Base-by-base conservation (phyloP, 1,140 invertebrate species). In the Medauroidea extradentata region DNA sequence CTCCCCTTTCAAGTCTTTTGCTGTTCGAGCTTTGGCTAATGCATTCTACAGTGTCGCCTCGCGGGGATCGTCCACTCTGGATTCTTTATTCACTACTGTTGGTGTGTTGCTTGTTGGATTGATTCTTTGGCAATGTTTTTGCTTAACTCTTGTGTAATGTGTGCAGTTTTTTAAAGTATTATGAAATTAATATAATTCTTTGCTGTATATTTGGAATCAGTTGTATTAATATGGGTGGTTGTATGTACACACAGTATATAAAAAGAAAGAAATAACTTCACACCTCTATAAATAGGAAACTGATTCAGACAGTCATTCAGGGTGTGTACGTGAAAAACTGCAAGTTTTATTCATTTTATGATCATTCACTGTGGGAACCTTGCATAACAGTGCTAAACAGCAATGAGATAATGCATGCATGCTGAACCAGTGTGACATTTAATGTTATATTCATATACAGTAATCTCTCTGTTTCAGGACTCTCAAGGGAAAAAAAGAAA, bases 11-110 rank as follows among this genome's bases (percentile, higher is more conserved):
- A 70, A 73, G 59, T 25, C 24, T 5, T 24, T 67, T 27, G 73
- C 72, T 2, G 60, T 69, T 19, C 63, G 68, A 19, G 71, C 76
- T 5, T 63, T 80, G 9, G 70, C 72, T 27, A 64, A 61, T 42
- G 75, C 74, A 9, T 71, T 80, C 21, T 57, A 65, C 29, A 72
- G 76, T 63, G 57, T 81, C 13, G 64, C 52, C 51, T 27, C 62
- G 43, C 61, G 73, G 1, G 66, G 69, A 51, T 64, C 64, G 21
- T 66, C 52, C 53, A 21, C 73, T 5, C 66, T 70, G 48, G 65
- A 71, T 3, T 70, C 73, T 61, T 74, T 71, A 61, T 64, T 79
- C 1, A 56, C 68, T 19, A 64, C 61, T 60, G 65, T 75, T 60
- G 66, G 75, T 77, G 66, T 69, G 67, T 53, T 25, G 43, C 49